Conservation (phyloP, 1,140 invertebrate genomes). For the Lepeophtheirus salmonis region DNA sequence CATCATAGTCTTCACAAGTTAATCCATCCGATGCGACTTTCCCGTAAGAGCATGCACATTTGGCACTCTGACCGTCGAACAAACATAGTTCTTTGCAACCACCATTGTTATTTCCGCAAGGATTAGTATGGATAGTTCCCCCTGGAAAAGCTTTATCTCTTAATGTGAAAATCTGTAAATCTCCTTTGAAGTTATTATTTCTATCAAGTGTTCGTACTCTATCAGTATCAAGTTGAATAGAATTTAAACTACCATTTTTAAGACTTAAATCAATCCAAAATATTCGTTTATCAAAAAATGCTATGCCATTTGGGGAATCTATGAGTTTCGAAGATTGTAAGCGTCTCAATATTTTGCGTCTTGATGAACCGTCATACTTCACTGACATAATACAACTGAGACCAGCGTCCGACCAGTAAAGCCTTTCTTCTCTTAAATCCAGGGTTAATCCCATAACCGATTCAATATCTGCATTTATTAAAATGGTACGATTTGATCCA, state of each 20-base stretch:
- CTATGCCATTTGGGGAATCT: not conserved
- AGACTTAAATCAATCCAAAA: slow-evolving; percentile 32
- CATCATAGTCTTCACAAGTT: slow-evolving; percentile 46
- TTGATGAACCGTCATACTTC: slow-evolving; percentile 32
- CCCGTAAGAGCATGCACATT: slow-evolving; percentile 55
- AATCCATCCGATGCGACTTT: slow-evolving; percentile 39
- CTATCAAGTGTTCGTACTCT: not conserved
- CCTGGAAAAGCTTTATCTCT: not conserved
- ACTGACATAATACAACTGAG: slow-evolving; percentile 31
- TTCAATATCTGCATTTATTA: slow-evolving; percentile 33
- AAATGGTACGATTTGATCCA: slow-evolving; percentile 34
- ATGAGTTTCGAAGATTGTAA: slow-evolving; percentile 1
- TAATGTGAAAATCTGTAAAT: not conserved
- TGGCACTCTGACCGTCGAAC: slow-evolving; percentile 41
- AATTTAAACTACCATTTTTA: slow-evolving; percentile 39
- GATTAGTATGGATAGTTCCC: slow-evolving; percentile 32
- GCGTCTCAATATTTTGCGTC: slow-evolving; percentile 23
- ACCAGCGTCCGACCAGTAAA: slow-evolving; percentile 36
- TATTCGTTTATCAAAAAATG: slow-evolving; percentile 17
- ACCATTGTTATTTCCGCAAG: slow-evolving; percentile 49
- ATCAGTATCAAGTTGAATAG: not conserved
- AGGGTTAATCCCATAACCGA: slow-evolving; percentile 39
- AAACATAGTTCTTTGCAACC: slow-evolving; percentile 60
- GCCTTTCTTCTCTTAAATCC: slow-evolving; percentile 31
- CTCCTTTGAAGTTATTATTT: not conserved